Conservation (phyloP, 1,140 invertebrate species). For the Macrostomum lignano region DNA sequence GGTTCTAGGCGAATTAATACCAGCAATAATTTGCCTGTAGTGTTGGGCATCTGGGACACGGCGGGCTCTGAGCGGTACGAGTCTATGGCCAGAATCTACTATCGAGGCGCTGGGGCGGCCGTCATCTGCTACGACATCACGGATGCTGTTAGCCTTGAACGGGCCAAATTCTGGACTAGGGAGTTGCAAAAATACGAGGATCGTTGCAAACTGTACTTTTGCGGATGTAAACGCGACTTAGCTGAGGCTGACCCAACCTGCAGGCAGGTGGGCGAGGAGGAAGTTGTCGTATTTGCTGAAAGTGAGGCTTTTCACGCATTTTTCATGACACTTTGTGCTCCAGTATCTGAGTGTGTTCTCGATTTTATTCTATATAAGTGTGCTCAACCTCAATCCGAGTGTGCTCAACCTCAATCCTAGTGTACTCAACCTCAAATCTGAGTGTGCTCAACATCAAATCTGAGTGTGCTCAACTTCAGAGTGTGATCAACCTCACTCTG, state of each 20-base stretch:
- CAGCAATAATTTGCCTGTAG: conserved; percentile 5
- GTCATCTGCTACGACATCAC: conserved; percentile 41
- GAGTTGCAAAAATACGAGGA: conserved; percentile 35
- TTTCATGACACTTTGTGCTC: too few relatives aligned
- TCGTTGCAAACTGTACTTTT: conserved; percentile 38
- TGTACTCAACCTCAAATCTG: too few relatives aligned
- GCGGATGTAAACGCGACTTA: conserved; percentile 40
- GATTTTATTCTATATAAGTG: too few relatives aligned
- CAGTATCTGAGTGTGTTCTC: too few relatives aligned
- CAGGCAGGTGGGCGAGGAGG: background rate
- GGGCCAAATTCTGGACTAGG: conserved; percentile 36
- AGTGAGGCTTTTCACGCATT: background rate
- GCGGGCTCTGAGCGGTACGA: conserved; percentile 38
- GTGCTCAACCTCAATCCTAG: too few relatives aligned
- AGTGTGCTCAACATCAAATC: too few relatives aligned
- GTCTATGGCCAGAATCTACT: conserved; percentile 41
- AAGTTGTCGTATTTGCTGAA: background rate
- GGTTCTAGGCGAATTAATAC: conserved; percentile 33
- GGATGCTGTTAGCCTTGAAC: conserved; percentile 33
- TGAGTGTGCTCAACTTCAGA: too few relatives aligned
- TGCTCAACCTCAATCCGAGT: too few relatives aligned
- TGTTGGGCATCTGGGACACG: conserved; percentile 34
- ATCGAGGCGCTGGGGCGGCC: conserved; percentile 38
- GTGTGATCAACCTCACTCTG: too few relatives aligned
- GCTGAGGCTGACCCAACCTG: background rate